Evolutionary conservation across 2,797 vertebrate genomes (phyloP).

Genomic region (Gallirallus australis): DNA sequence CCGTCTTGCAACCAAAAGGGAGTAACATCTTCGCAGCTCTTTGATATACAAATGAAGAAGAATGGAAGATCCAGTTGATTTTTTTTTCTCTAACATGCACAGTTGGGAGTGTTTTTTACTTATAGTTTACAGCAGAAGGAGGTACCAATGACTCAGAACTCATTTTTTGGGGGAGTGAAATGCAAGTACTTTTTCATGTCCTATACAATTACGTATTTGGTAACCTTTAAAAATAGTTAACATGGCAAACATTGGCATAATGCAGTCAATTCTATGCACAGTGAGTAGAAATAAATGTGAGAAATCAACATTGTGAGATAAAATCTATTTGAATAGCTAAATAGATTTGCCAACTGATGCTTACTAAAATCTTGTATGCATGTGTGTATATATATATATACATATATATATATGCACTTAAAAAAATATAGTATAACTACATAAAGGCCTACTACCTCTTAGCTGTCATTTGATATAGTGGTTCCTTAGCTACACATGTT

Average conservation of each 20-base stretch:
- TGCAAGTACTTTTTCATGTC: constrained; percentile 63
- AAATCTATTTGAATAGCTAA: constrained; percentile 69
- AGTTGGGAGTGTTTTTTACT: constrained; percentile 27
- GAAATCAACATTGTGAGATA: constrained; percentile 67
- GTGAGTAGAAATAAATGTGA: constrained; percentile 75
- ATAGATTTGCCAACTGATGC: constrained; percentile 38
- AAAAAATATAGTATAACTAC: background rate
- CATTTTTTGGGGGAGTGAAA: constrained; percentile 64
- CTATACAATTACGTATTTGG: constrained; percentile 63
- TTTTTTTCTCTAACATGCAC: background rate
- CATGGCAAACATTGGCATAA: constrained; percentile 72
- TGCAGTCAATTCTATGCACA: constrained; percentile 63
- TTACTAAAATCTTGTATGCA: constrained; percentile 13
- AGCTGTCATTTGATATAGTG: background rate
- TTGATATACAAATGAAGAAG: constrained; percentile 39
- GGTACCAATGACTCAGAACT: constrained; percentile 63
- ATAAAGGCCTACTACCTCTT: background rate
- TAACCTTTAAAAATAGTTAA: constrained; percentile 78
- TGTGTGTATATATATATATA: background rate
- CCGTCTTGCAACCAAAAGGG: background rate
- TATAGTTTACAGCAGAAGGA: constrained; percentile 68
- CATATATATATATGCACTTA: background rate
- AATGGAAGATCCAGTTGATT: background rate
- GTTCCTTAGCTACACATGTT: background rate
- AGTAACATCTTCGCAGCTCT: constrained; percentile 11